Evolutionary conservation across 1,140 invertebrate species (phyloP).

Genomic region (Drosophila burlai): DNA sequence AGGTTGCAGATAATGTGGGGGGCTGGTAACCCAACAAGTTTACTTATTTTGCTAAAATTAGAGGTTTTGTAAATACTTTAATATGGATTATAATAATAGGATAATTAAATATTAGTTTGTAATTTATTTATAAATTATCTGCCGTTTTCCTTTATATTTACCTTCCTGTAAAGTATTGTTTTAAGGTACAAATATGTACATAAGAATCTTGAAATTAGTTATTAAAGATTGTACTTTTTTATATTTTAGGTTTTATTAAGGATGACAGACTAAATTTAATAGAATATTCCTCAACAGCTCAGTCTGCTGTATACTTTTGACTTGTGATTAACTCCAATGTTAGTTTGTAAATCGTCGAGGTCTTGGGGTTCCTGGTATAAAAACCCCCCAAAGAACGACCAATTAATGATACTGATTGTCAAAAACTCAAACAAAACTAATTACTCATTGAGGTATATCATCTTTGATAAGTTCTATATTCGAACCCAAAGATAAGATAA

Average conservation of each 20-base stretch:
- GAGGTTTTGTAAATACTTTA: background rate
- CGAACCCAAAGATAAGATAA: background rate
- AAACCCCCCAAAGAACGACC: background rate
- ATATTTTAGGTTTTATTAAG: too few species aligned
- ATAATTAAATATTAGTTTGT: background rate
- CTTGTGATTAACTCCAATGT: too few species aligned
- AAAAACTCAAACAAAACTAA: background rate
- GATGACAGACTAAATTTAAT: too few species aligned
- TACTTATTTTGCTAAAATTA: too few species aligned
- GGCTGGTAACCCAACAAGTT: background rate
- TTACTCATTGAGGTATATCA: background rate
- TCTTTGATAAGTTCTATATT: background rate
- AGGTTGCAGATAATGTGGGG: slow-evolving; percentile 1
- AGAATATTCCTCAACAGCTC: too few species aligned
- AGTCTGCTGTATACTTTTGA: too few species aligned
- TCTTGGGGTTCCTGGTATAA: background rate
- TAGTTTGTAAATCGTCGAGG: background rate
- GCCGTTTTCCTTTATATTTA: background rate
- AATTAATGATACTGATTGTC: background rate
- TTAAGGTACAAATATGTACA: too few species aligned
- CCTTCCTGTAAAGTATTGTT: background rate
- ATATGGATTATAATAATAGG: background rate
- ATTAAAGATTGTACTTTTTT: too few species aligned
- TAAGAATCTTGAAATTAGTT: too few species aligned
- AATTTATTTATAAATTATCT: background rate